Percentiles rank a stretch among this genome's conserved stretches.
These are phyloP conservation scores for Urocolius indicus DNA, from an alignment of 2,113 vertebrate species.

Conservation along the genomic window DNA sequence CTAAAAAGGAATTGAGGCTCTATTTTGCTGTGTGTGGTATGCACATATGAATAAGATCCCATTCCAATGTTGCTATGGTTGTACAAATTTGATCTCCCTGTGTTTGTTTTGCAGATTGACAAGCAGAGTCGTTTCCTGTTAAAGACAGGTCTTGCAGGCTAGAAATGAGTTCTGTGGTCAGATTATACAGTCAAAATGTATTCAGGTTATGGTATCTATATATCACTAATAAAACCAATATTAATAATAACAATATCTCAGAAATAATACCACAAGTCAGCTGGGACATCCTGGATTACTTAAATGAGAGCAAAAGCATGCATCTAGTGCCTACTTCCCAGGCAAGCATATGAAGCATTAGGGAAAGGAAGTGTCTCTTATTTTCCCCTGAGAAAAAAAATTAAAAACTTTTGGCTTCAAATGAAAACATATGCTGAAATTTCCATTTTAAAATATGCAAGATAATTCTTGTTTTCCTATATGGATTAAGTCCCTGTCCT, in stretches of 20 bases:
- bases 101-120: neutral
- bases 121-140: neutral
- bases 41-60: neutral
- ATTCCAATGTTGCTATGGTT: neutral
- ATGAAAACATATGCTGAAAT: slow-evolving; percentile 48
- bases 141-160: neutral
- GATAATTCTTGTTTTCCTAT: slow-evolving; percentile 55
- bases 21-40: neutral
- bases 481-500: slow-evolving; percentile 51
- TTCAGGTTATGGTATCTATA: neutral
- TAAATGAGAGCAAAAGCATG: neutral
- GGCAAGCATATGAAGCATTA: neutral
- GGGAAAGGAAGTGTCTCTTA: neutral
- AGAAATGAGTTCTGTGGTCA: neutral
- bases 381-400: neutral
- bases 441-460: slow-evolving; percentile 48
- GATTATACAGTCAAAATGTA: neutral
- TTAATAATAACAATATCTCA: neutral
- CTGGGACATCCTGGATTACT: neutral
- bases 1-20: neutral
- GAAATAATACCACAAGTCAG: neutral
- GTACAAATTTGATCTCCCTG: neutral
- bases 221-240: neutral
- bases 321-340: neutral
- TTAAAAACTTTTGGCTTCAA: slow-evolving; percentile 5